Conservation (phyloP, 1,140 invertebrate species). For the Sarcophaga peregrina region DNA sequence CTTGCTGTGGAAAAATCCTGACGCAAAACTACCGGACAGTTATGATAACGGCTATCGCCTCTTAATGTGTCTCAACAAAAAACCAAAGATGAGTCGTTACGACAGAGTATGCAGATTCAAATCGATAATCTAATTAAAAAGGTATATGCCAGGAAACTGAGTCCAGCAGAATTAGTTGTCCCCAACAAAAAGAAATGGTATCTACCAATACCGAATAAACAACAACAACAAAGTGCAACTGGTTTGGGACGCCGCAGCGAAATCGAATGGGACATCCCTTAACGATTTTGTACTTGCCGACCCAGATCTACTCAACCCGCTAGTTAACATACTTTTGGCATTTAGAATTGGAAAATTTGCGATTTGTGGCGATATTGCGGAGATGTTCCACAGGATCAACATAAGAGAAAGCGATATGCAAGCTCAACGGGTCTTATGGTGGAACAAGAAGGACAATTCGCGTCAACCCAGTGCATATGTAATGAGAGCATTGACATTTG, state of each 20-base stretch:
- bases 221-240: background rate
- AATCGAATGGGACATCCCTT: too few species aligned
- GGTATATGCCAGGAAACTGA: slow-evolving; percentile 22
- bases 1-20: background rate
- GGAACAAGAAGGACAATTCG: background rate
- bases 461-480: slow-evolving; percentile 12
- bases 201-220: background rate
- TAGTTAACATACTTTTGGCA: too few species aligned
- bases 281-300: too few species aligned
- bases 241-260: too few species aligned
- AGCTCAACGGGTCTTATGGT: slow-evolving; percentile 39
- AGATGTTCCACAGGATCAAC: too few species aligned
- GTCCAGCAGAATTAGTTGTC: too few species aligned
- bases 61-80: background rate
- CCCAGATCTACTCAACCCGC: too few species aligned
- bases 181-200: too few species aligned
- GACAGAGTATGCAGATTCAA: background rate
- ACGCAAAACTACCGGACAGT: background rate
- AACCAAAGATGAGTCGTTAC: background rate
- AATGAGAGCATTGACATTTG: slow-evolving; percentile 37
- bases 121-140: too few species aligned
- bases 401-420: too few species aligned
- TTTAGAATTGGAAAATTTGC: too few species aligned
- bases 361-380: too few species aligned
- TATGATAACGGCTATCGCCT: background rate